Conservation (phyloP, 2,888 invertebrate species). For the Chydorus sphaericus region DNA sequence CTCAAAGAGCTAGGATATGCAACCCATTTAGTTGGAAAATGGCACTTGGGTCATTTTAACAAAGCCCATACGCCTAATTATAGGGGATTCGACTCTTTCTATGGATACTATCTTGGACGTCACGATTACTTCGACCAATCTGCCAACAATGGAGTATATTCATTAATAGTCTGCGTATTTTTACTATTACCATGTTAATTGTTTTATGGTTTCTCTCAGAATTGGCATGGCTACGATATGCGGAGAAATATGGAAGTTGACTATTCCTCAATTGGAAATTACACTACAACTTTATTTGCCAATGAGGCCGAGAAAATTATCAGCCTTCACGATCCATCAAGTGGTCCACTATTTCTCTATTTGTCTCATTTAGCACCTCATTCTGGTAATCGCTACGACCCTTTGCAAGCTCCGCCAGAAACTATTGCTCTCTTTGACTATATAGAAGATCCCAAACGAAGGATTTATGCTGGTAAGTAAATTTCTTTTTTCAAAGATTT, state of each 20-base stretch:
- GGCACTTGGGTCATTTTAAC: constrained; percentile 64
- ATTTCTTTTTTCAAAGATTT: constrained; percentile 33
- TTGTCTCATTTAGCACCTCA: constrained; percentile 79
- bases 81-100: constrained; percentile 63
- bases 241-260: too few species aligned
- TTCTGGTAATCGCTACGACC: constrained; percentile 68
- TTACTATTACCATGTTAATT: too few species aligned
- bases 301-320: too few species aligned
- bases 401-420: constrained; percentile 60
- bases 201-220: too few species aligned
- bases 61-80: constrained; percentile 56
- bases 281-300: too few species aligned
- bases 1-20: constrained; percentile 67
- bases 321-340: too few species aligned
- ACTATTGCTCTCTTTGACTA: constrained; percentile 47
- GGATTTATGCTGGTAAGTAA: constrained; percentile 59
- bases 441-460: constrained; percentile 51
- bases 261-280: too few species aligned
- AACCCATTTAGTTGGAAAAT: constrained; percentile 70
- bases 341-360: constrained; percentile 79
- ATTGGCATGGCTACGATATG: too few species aligned
- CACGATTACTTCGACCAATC: constrained; percentile 84
- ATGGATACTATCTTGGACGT: constrained; percentile 78
- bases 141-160: constrained; percentile 41
- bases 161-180: too few species aligned